Base-by-base conservation (phyloP, 2,113 vertebrate genomes). In the Corythornis madagascariensis region DNA sequence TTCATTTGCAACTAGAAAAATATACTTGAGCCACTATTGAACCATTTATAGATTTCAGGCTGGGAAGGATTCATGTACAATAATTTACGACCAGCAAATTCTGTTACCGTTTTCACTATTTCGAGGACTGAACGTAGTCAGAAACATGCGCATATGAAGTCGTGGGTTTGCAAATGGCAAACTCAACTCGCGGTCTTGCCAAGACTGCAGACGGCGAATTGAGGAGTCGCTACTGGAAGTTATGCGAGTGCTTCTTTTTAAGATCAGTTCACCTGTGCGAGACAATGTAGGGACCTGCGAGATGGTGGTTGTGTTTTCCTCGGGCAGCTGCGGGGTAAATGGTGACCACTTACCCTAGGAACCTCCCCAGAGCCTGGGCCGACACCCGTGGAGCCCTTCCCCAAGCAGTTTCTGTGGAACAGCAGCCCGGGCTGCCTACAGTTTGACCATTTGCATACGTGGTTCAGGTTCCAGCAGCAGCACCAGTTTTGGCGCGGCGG, bases 1-100 rank as follows among this genome's bases (percentile, higher is more conserved):
- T 89, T 79, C 31, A 70, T 60, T 63, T 85, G 38, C 20, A 43
- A 43, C 15, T 24, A 38, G 63, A 66, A 93, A 92, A 95, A 83
- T 2, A 83, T 5, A 47, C 25, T 43, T 35, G 31, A 69, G 25
- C 21, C 65, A 18, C 15, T 14, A 33, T 5, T 7, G 40, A 74
- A 31, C 40, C 50, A 24, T 72, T 69, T 42, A 31, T 1, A 71
- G 57, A 33, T 56, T 72, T 67, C 88, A 57, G 59, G 13, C 73
- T 21, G 64, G 19, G 64, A 88, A 76, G 85, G 48, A 40, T 4
- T 61, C 20, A 6, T 26, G 50, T 38, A 48, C 33, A 5, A 4
- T 72, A 65, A 79, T 61, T 65, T 31, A 79, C 5, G 86, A 48
- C n/a, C 25, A 60, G 65, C 69, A 75, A 88, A 80, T 70, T 80